These are phyloP conservation scores for Nebria salina DNA, from an alignment of 2,888 invertebrate genomes.

Conservation along the genomic window DNA sequence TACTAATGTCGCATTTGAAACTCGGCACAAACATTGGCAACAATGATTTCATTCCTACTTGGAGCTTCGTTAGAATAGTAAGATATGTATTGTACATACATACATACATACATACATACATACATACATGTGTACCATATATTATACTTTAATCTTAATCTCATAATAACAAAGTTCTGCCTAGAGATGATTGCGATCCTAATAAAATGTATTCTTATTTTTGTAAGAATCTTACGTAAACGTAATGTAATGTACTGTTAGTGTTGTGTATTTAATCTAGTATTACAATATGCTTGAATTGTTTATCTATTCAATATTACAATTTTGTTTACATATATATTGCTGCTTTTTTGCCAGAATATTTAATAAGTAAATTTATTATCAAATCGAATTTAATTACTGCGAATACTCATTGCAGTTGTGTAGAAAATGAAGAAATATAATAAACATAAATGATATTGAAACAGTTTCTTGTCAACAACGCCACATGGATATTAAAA, in stretches of 20 bases:
- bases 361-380: neutral
- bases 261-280: neutral
- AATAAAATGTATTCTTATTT: neutral
- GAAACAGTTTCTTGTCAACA: neutral
- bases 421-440: neutral
- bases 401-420: neutral
- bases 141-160: too few species aligned
- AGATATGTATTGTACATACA: too few species aligned
- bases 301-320: neutral
- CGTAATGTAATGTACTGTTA: neutral
- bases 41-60: neutral
- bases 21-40: neutral
- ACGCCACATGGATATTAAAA: neutral
- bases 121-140: too few species aligned
- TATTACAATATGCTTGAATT: neutral
- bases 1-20: neutral
- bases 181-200: neutral
- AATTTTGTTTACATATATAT: neutral
- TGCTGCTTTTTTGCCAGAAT: neutral
- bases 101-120: too few species aligned
- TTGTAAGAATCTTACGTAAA: neutral
- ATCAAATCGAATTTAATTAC: neutral
- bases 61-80: too few species aligned
- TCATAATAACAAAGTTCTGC: too few species aligned
- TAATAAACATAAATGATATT: neutral